Percentiles rank a stretch among this genome's conserved stretches.
These are phyloP conservation scores for Botia almorhae DNA, from an alignment of 2,797 vertebrate species.

Conservation along the genomic window DNA sequence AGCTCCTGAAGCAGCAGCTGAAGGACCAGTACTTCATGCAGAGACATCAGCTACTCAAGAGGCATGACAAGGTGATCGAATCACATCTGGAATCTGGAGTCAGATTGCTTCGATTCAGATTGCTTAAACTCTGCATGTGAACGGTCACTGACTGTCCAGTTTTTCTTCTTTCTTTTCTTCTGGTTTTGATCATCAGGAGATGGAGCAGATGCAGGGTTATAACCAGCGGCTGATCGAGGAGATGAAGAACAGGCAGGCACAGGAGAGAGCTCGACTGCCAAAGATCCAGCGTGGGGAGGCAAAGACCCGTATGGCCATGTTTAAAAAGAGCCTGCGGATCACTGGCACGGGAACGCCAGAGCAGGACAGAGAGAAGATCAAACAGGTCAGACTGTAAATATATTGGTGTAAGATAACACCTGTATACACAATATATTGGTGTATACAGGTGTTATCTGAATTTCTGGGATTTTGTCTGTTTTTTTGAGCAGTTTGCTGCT, in stretches of 20 bases:
- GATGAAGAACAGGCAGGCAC: slow-evolving; percentile 92
- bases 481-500: slow-evolving; percentile 82
- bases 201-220: slow-evolving; percentile 98
- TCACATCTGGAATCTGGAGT: background rate
- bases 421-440: no score
- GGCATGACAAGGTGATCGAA: slow-evolving; percentile 89
- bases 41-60: slow-evolving; percentile 95
- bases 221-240: slow-evolving; percentile 96
- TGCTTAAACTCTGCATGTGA: no score
- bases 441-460: background rate
- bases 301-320: slow-evolving; percentile 99
- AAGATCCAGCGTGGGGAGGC: slow-evolving; percentile 98
- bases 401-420: no score
- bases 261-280: slow-evolving; percentile 92
- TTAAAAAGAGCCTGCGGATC: slow-evolving; percentile 98
- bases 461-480: background rate
- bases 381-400: slow-evolving; percentile 88
- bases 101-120: background rate
- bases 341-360: slow-evolving; percentile 88
- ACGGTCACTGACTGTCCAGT: background rate
- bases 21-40: slow-evolving; percentile 99
- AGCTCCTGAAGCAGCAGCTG: slow-evolving; percentile 95
- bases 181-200: slow-evolving; percentile 81
- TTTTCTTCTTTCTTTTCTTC: background rate
- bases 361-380: slow-evolving; percentile 95